Base-by-base conservation (phyloP, 2,113 vertebrate genomes). In the Prinia subflava region DNA sequence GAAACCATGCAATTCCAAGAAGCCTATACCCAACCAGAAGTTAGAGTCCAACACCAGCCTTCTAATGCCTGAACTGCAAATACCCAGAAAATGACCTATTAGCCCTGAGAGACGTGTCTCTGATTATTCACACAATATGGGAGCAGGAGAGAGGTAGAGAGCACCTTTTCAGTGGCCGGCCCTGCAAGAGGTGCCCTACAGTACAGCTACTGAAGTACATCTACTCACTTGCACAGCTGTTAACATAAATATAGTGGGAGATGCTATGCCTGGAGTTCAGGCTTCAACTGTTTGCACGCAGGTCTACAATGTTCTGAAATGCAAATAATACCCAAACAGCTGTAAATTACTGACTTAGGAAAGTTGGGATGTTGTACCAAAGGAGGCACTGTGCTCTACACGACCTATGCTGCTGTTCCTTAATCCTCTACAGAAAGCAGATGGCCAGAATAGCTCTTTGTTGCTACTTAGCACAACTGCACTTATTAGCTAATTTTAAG, bases 41-140 rank as follows among this genome's bases (percentile, higher is more conserved):
- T 63, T 19, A 24, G 28, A 90, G n/a, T n/a, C 41, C 28, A 67
- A 41, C 20, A 74, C 20, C 1, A 5, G 15, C 17, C 68, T 73
- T 59, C 33, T 37, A 74, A 44, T 1, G 11, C n/a, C 49, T 2
- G 13, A 77, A 68, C 42, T 64, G 33, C 35, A 55, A 60, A 73
- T 5, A 25, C 18, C 52, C 69, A 78, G 52, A n/a, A 49, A 70
- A 93, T 21, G 0, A 52, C 47, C 15, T 44, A 39, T 52, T 44
- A 50, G 55, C 15, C 27, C 18, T 2, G 2, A 62, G 30, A 76
- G 21, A 42, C 17, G 30, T 0, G 1, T 25, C 49, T 78, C 41
- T 3, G 2, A 44, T 69, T n/a, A 33, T 17, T 57, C 53, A 76
- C 57, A 33, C 0, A 1, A 62, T 10, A 46, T 1, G 7, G n/a